A percentile compares a stretch with the other conserved stretches of the same genome.
Conservation (phyloP, 1,140 invertebrate genomes). For the Lineus longissimus region DNA sequence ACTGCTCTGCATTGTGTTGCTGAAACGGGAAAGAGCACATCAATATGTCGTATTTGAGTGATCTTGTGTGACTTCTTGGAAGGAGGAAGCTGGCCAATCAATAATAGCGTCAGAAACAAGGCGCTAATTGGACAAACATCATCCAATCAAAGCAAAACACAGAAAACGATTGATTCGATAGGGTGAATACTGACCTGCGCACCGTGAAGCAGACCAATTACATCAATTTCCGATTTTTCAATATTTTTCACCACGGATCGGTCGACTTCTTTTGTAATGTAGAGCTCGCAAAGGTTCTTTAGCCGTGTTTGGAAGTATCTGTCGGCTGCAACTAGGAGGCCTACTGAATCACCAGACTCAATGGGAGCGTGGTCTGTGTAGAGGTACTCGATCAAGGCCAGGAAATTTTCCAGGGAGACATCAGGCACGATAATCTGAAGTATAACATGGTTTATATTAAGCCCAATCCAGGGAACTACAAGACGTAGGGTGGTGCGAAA, state of each 20-base stretch:
- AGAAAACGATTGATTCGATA: too few species aligned
- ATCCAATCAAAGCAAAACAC: too few species aligned
- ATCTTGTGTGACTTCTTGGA: too few species aligned
- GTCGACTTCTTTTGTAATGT: conserved; percentile 47
- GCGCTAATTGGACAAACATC: too few species aligned
- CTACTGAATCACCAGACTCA: conserved; percentile 36
- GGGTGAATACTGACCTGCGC: conserved; percentile 39
- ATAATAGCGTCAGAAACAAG: too few species aligned
- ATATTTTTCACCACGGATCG: conserved; percentile 33
- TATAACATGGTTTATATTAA: background rate
- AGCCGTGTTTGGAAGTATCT: conserved; percentile 39
- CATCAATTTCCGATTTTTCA: conserved; percentile 42
- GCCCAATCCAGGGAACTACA: background rate
- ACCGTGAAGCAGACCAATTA: conserved; percentile 39
- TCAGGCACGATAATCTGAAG: conserved; percentile 32
- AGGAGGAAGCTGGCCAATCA: too few species aligned
- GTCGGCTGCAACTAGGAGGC: conserved; percentile 36
- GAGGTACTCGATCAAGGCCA: conserved; percentile 42
- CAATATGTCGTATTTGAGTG: too few species aligned
- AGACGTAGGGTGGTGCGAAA: too few species aligned
- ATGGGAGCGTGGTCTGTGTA: conserved; percentile 48
- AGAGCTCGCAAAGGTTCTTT: conserved; percentile 43
- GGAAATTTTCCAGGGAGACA: conserved; percentile 31
- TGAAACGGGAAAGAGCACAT: conserved; percentile 22
- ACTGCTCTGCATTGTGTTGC: conserved; percentile 40